Conservation (phyloP, 2,113 vertebrate genomes). For the Corythaeola cristata region DNA sequence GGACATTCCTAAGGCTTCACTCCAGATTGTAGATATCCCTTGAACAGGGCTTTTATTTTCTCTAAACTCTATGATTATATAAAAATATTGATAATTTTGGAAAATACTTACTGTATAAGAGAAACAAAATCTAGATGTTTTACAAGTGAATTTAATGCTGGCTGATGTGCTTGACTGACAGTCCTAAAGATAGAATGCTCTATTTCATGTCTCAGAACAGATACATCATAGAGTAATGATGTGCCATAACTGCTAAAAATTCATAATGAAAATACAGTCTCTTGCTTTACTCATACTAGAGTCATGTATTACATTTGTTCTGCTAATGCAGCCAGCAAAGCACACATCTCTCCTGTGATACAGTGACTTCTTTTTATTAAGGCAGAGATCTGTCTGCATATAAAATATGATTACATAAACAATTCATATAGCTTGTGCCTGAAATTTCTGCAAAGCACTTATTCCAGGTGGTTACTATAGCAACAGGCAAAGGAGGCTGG, state of each 20-base stretch:
- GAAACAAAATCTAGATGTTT: background rate
- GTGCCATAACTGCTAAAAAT: background rate
- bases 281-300: background rate
- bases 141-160: background rate
- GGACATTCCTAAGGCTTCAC: background rate
- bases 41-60: background rate
- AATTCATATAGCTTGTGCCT: slow-evolving; percentile 33
- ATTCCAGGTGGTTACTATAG: slow-evolving; percentile 25
- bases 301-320: background rate
- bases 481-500: slow-evolving; percentile 31
- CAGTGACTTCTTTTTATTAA: background rate
- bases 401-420: slow-evolving; percentile 29
- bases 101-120: background rate
- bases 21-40: background rate
- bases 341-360: background rate
- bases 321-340: background rate
- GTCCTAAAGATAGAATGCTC: background rate
- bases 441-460: slow-evolving; percentile 11
- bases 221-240: background rate
- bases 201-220: background rate
- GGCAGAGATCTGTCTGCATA: background rate
- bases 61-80: background rate
- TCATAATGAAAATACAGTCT: background rate
- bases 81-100: background rate
- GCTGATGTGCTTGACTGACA: background rate